Conservation (phyloP, 2,113 vertebrate genomes). For the Odontesthes bonariensis region DNA sequence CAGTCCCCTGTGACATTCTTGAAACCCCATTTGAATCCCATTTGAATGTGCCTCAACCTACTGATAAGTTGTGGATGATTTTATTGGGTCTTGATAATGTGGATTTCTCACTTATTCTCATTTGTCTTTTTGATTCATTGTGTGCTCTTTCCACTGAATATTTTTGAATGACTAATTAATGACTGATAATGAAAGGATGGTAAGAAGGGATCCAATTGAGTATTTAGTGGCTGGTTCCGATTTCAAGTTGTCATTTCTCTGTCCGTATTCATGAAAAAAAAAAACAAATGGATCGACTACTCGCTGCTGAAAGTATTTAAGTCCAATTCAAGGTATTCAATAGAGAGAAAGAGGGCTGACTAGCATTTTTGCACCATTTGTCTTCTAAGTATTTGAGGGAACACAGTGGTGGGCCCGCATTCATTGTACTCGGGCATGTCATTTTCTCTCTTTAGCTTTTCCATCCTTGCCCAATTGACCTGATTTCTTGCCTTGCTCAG, state of each 20-base stretch:
- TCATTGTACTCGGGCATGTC: constrained; percentile 52
- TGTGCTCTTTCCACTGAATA: background rate
- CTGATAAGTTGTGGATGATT: background rate
- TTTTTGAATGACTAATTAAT: background rate
- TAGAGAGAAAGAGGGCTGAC: constrained; percentile 13
- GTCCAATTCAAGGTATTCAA: constrained; percentile 25
- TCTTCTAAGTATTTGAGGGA: constrained; percentile 41
- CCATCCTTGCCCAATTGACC: constrained; percentile 60
- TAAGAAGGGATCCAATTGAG: background rate
- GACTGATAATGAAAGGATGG: background rate
- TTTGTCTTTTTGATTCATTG: background rate
- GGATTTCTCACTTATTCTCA: background rate
- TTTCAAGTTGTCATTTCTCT: constrained; percentile 3
- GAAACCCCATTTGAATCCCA: too few species aligned
- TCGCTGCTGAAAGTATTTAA: constrained; percentile 17
- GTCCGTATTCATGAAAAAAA: constrained; percentile 15
- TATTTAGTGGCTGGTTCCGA: constrained; percentile 3
- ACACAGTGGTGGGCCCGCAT: constrained; percentile 51
- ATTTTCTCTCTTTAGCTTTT: constrained; percentile 62
- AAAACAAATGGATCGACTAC: constrained; percentile 8
- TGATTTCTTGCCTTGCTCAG: constrained; percentile 44
- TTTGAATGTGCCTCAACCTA: too few species aligned
- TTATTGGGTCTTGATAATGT: background rate
- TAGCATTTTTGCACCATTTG: constrained; percentile 52
- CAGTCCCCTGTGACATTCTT: too few species aligned